Conservation (phyloP, 92 coral and sea anemone species). For the Phenganax marumi region DNA sequence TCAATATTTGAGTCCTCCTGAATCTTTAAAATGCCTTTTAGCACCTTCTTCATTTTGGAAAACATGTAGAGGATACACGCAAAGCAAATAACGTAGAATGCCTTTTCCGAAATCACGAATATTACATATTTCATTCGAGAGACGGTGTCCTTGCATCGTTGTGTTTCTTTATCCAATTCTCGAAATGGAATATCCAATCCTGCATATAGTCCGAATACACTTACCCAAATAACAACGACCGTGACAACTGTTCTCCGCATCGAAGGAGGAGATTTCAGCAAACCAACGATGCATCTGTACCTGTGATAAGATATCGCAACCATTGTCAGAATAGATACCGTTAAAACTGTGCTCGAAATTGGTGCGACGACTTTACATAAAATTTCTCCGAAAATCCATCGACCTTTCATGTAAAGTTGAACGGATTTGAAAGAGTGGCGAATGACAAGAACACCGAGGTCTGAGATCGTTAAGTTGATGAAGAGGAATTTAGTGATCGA, state of each 20-base stretch:
- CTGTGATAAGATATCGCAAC: slow-evolving; percentile 24
- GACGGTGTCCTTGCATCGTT: slow-evolving; percentile 8
- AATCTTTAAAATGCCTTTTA: neutral
- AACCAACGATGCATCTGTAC: neutral
- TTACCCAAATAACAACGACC: neutral
- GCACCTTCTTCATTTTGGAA: neutral
- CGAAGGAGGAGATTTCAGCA: neutral
- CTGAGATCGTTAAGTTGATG: neutral
- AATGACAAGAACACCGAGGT: slow-evolving; percentile 3
- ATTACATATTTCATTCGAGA: neutral
- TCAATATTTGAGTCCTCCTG: slow-evolving; percentile 15
- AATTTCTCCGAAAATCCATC: slow-evolving; percentile 17
- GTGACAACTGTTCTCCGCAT: neutral
- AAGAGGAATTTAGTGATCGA: slow-evolving; percentile 2
- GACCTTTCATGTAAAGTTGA: slow-evolving; percentile 11
- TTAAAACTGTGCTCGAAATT: neutral
- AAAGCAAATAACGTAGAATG: slow-evolving; percentile 16
- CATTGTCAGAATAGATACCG: slow-evolving; percentile 1
- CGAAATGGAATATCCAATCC: slow-evolving; percentile 14
- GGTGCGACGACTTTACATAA: slow-evolving; percentile 8
- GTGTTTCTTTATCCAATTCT: neutral
- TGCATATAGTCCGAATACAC: neutral
- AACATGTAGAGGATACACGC: slow-evolving; percentile 17
- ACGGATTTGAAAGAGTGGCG: slow-evolving; percentile 3
- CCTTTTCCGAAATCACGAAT: neutral